phyloP scores from a whole-genome alignment of 2,888 invertebrate genomes.

The Ormia ochracea region DNA sequence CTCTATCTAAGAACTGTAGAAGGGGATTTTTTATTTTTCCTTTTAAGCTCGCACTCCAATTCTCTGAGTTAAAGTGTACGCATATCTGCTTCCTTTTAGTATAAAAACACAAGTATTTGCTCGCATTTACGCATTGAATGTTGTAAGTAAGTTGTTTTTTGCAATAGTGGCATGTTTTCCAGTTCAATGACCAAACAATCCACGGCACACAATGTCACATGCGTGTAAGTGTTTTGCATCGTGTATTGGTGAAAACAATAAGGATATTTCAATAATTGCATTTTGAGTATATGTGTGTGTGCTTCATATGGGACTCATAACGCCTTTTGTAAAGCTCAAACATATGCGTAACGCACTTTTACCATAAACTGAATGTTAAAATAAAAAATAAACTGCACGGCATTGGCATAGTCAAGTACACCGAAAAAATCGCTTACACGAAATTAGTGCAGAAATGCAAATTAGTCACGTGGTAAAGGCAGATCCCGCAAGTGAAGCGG shows the following conservation, averaged over 20 bases:
- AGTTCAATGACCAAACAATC: constrained; percentile 64
- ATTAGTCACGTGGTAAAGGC: too few relatives aligned
- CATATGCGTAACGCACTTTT: constrained; percentile 61
- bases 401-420: constrained; percentile 20
- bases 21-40: constrained; percentile 47
- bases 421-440: background rate
- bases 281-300: constrained; percentile 17
- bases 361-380: constrained; percentile 16
- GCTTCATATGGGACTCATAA: constrained; percentile 51
- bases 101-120: constrained; percentile 37
- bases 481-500: too few relatives aligned
- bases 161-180: constrained; percentile 63
- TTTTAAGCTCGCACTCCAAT: constrained; percentile 21
- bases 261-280: constrained; percentile 50
- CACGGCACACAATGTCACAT: constrained; percentile 46
- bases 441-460: too few relatives aligned
- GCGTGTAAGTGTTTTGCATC: constrained; percentile 38
- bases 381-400: background rate
- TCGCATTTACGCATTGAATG: constrained; percentile 53
- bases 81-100: constrained; percentile 28
- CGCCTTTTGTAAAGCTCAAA: constrained; percentile 54
- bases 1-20: background rate
- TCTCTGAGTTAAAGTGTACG: background rate
- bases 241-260: constrained; percentile 53
- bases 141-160: constrained; percentile 35